A percentile compares a stretch with the other conserved stretches of the same genome.
These are phyloP conservation scores for Polydrusus tereticollis DNA, from an alignment of 2,888 invertebrate genomes.

Conservation along the genomic window DNA sequence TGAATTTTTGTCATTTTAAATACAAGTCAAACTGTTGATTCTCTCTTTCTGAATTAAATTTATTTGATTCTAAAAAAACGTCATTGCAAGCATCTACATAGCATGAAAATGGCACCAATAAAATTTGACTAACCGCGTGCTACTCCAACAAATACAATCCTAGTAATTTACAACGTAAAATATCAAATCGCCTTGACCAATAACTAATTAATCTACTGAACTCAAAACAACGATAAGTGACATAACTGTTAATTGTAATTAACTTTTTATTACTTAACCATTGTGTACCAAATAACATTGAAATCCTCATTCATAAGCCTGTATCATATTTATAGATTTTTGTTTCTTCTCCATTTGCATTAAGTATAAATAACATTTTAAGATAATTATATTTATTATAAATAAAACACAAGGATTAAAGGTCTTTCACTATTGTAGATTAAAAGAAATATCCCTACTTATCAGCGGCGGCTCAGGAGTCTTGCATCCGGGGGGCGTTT, in stretches of 20 bases:
- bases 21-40: too few species aligned
- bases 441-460: not conserved
- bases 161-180: conserved; percentile 11
- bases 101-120: not conserved
- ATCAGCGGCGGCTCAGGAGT: too few species aligned
- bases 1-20: too few species aligned
- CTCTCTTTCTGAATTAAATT: too few species aligned
- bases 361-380: conserved; percentile 3
- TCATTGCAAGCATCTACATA: not conserved
- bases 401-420: conserved; percentile 5
- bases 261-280: conserved; percentile 10
- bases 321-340: not conserved
- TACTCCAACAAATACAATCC: not conserved
- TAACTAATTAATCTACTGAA: conserved; percentile 31
- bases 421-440: not conserved
- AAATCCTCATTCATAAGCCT: conserved; percentile 4
- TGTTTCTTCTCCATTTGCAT: not conserved
- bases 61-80: too few species aligned
- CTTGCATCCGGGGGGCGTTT: too few species aligned
- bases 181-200: conserved; percentile 36
- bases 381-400: not conserved
- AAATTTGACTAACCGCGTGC: not conserved
- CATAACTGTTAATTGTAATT: conserved; percentile 33
- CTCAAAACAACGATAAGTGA: conserved; percentile 43
- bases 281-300: conserved; percentile 1